Percentiles rank a stretch among this genome's conserved stretches.
Evolutionary conservation across 2,113 vertebrate genomes (phyloP).

Genomic region (Axis porcinus): DNA sequence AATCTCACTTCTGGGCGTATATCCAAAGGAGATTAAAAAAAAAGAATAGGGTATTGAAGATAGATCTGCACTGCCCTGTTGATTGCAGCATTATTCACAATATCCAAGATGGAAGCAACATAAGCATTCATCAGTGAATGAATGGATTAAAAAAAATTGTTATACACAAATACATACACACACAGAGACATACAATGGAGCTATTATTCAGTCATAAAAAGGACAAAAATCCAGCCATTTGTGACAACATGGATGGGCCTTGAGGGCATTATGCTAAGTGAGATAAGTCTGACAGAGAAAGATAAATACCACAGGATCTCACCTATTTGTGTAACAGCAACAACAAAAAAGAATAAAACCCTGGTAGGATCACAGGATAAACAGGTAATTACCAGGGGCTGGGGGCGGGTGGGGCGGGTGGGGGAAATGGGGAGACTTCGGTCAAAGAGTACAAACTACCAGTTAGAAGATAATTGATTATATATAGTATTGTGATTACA

Average conservation of each 20-base stretch:
- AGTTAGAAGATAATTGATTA: background rate
- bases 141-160: background rate
- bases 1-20: background rate
- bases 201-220: background rate
- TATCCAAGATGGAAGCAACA: background rate
- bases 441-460: background rate
- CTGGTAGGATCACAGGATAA: background rate
- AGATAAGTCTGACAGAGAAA: background rate
- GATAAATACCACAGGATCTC: background rate
- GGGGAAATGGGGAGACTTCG: background rate
- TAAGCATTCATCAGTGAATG: background rate
- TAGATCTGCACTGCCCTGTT: background rate
- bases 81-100: background rate
- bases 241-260: background rate
- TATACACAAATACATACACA: background rate
- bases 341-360: background rate
- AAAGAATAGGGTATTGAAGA: background rate
- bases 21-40: background rate
- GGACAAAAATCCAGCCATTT: background rate
- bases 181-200: background rate
- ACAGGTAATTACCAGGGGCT: background rate
- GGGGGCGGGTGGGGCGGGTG: fast-evolving
- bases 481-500: background rate
- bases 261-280: background rate
- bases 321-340: background rate